These are phyloP conservation scores for Leucoptera coffeella DNA, from an alignment of 2,888 invertebrate genomes.

Conservation along the genomic window DNA sequence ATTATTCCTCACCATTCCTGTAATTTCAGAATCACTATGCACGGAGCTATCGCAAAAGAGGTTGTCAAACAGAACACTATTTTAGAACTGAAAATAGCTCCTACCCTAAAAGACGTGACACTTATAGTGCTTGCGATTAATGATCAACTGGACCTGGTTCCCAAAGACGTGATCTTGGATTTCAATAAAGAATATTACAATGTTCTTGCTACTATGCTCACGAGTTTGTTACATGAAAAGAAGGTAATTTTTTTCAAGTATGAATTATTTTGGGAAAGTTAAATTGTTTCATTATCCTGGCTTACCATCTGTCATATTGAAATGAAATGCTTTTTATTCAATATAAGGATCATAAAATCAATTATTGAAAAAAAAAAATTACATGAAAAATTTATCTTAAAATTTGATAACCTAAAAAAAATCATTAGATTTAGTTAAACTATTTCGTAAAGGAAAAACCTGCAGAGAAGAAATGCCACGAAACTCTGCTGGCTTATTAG, in stretches of 20 bases:
- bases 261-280: no score
- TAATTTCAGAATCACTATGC: conserved; percentile 27
- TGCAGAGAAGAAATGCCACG: no score
- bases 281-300: no score
- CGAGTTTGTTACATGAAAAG: conserved; percentile 25
- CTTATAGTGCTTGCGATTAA: conserved; percentile 21
- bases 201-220: conserved; percentile 17
- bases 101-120: conserved; percentile 20
- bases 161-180: conserved; percentile 11
- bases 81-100: conserved; percentile 28
- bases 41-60: conserved; percentile 39
- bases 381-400: no score
- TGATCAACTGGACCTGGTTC: conserved; percentile 17
- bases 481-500: no score
- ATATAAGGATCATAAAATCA: no score
- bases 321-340: no score
- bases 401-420: no score
- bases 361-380: no score
- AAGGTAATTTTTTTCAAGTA: conserved; percentile 24
- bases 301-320: no score
- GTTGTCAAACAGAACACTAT: conserved; percentile 34
- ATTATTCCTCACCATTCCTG: background rate
- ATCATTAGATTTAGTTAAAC: no score
- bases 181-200: conserved; percentile 19
- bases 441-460: no score